Percentiles rank a stretch among this genome's conserved stretches.
phyloP scores from a whole-genome alignment of 2,888 invertebrate genomes.

The Neria commutata region DNA sequence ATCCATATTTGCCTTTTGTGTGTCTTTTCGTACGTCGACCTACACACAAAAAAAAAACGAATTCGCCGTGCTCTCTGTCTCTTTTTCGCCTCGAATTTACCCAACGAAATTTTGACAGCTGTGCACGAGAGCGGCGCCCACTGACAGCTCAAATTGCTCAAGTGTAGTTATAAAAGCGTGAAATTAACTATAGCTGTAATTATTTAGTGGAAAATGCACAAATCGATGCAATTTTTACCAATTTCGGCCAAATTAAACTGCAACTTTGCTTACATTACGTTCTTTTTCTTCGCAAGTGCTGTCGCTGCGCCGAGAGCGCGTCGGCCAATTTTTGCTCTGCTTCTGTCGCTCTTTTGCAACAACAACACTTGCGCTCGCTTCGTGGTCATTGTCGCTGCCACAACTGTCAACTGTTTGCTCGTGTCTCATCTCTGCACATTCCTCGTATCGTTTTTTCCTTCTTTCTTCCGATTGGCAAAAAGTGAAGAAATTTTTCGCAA shows the following conservation, averaged over 20 bases:
- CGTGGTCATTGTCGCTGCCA: slow-evolving; percentile 1
- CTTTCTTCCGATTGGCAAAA: slow-evolving; percentile 21
- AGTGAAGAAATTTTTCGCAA: slow-evolving; percentile 14
- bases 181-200: too few species aligned
- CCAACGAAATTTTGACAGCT: too few species aligned
- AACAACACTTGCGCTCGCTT: neutral
- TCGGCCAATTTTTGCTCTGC: neutral
- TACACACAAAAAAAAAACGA: neutral
- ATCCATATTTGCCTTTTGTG: too few species aligned
- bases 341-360: neutral
- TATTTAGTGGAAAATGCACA: neutral
- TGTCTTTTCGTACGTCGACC: slow-evolving; percentile 1
- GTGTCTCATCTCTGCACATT: slow-evolving; percentile 25
- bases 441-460: slow-evolving; percentile 9
- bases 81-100: neutral
- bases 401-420: slow-evolving; percentile 18
- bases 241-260: neutral
- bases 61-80: neutral
- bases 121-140: neutral
- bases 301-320: slow-evolving; percentile 1
- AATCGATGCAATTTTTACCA: neutral
- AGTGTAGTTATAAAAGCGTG: neutral
- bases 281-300: neutral
- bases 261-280: neutral
- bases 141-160: neutral